Evolutionary conservation across 2,888 invertebrate genomes (phyloP).

Genomic region (Hemithea aestivaria): DNA sequence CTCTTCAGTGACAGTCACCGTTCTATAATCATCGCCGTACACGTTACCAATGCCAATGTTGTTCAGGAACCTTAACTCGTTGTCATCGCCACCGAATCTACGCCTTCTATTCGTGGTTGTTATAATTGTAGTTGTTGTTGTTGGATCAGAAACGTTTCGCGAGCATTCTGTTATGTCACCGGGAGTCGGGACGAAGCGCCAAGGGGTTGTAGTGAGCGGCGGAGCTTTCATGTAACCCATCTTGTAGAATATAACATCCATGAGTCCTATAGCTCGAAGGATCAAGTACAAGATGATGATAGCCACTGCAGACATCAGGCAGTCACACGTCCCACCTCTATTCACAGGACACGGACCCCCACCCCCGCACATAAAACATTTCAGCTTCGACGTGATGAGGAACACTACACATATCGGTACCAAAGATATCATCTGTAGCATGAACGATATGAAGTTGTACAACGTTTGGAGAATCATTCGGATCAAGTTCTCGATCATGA

Average conservation of each 20-base stretch:
- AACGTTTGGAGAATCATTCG: constrained; percentile 59
- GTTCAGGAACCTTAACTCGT: too few species aligned
- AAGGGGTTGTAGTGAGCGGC: constrained; percentile 19
- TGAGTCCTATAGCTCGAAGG: constrained; percentile 55
- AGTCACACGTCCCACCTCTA: constrained; percentile 57
- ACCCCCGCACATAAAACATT: constrained; percentile 62
- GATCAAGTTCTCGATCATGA: constrained; percentile 64
- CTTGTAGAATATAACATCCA: constrained; percentile 58
- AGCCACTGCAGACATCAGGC: constrained; percentile 53
- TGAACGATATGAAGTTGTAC: constrained; percentile 62
- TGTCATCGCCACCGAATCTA: too few species aligned
- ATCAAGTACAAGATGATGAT: constrained; percentile 53
- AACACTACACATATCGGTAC: constrained; percentile 63
- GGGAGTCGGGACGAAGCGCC: constrained; percentile 44
- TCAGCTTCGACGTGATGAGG: constrained; percentile 50
- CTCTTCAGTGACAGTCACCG: background rate
- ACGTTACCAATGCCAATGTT: too few species aligned
- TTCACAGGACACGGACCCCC: constrained; percentile 56
- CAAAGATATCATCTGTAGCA: constrained; percentile 59
- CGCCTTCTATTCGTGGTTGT: too few species aligned
- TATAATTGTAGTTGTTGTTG: background rate
- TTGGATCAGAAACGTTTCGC: constrained; percentile 36
- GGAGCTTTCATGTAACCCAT: constrained; percentile 55
- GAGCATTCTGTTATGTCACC: constrained; percentile 56
- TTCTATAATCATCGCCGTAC: too few species aligned